These are phyloP conservation scores for Fissipunctia ypsillon DNA, from an alignment of 2,888 invertebrate genomes.

Conservation along the genomic window DNA sequence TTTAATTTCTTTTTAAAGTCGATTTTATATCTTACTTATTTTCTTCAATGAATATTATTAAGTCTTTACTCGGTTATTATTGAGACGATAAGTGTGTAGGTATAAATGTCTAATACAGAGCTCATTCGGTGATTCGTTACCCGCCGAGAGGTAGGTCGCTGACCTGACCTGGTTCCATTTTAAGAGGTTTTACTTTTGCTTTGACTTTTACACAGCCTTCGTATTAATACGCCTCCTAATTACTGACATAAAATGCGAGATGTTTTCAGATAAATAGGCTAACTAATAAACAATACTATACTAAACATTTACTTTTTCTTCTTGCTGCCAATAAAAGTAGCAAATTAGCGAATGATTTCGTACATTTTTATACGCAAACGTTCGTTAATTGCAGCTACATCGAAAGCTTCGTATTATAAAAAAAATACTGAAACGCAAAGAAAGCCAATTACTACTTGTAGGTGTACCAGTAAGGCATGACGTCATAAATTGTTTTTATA, in stretches of 20 bases:
- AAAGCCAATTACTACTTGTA: neutral
- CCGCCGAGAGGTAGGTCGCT: conserved; percentile 24
- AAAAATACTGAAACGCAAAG: neutral
- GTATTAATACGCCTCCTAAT: conserved; percentile 35
- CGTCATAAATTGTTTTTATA: neutral
- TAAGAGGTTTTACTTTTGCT: conserved; percentile 46
- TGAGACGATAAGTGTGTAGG: neutral
- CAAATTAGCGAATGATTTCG: neutral
- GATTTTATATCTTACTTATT: neutral
- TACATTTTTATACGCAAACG: neutral
- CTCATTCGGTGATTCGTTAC: conserved; percentile 41
- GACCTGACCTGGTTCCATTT: conserved; percentile 58
- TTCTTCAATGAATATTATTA: no score
- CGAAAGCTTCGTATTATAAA: neutral
- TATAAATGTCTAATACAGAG: conserved; percentile 5
- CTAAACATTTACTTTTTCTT: neutral
- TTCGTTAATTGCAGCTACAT: neutral
- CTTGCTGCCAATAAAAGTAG: neutral
- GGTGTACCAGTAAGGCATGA: neutral
- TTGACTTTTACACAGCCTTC: conserved; percentile 32
- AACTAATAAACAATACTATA: conserved; percentile 1
- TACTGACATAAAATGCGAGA: conserved; percentile 16
- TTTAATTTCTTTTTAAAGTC: no score
- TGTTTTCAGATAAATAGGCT: conserved; percentile 8
- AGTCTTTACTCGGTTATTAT: neutral